phyloP scores from a whole-genome alignment of 2,113 vertebrate species.

The Myotis yumanensis region DNA sequence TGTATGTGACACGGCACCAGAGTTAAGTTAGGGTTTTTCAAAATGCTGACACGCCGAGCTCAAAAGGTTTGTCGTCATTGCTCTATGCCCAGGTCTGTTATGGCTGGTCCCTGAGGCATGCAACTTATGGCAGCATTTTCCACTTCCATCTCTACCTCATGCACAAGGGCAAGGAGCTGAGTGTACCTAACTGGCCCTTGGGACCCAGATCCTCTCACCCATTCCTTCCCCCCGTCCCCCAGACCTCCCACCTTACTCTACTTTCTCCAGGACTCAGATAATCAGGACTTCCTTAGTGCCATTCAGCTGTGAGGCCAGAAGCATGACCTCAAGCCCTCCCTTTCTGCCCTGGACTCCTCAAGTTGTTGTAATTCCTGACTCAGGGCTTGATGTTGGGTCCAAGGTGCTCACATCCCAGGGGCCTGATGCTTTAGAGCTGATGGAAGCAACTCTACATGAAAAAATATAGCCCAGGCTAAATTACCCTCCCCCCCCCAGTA shows the following conservation, averaged over 20 bases:
- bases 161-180: constrained; percentile 89
- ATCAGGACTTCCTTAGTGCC: constrained; percentile 88
- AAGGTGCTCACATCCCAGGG: constrained; percentile 24
- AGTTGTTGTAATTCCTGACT: constrained; percentile 19
- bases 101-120: constrained; percentile 89
- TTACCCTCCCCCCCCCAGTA: background rate
- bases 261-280: constrained; percentile 75
- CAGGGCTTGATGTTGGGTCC: background rate
- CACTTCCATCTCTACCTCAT: constrained; percentile 92
- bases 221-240: background rate
- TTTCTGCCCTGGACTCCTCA: background rate
- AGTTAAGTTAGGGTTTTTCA: no score
- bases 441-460: background rate
- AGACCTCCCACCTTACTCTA: background rate
- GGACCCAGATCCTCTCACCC: constrained; percentile 78
- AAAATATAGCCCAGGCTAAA: background rate
- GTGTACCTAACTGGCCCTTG: constrained; percentile 84
- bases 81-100: constrained; percentile 89
- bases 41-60: no score
- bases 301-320: constrained; percentile 85
- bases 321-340: background rate
- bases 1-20: no score
- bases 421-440: background rate
- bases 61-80: no score
- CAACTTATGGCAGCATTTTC: constrained; percentile 88